Conservation (phyloP, 2,113 vertebrate genomes). For the Chaetops frenatus region DNA sequence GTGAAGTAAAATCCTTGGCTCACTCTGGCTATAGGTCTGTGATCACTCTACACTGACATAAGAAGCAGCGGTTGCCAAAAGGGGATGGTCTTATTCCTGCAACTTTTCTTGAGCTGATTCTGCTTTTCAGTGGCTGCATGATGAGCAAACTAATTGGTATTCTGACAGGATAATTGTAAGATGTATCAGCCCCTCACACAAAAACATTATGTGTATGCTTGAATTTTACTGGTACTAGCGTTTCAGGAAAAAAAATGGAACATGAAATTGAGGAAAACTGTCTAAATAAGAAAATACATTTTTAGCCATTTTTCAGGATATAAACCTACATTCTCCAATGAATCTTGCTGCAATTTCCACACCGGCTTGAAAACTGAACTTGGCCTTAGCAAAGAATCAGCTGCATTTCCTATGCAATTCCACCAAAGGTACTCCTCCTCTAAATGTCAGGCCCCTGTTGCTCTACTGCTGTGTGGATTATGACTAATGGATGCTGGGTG, state of each 20-base stretch:
- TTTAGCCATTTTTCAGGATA: neutral
- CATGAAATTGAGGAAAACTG: neutral
- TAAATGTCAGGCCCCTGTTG: neutral
- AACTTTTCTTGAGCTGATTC: neutral
- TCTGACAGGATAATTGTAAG: neutral
- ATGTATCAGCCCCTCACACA: neutral
- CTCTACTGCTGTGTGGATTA: neutral
- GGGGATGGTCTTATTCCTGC: neutral
- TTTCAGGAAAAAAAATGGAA: neutral
- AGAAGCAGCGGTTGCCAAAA: neutral
- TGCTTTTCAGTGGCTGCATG: neutral
- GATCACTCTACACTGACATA: neutral
- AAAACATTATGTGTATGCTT: neutral
- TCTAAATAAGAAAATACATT: neutral
- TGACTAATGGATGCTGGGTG: neutral
- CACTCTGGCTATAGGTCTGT: neutral
- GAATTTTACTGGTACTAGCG: neutral
- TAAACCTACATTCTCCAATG: neutral
- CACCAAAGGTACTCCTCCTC: neutral
- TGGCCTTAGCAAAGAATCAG: neutral
- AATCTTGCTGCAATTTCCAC: neutral
- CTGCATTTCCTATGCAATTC: neutral
- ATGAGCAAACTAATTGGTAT: neutral
- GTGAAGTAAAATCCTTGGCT: neutral
- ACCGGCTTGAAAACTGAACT: neutral